Conservation (phyloP, 2,888 invertebrate species). For the Hemaris fuciformis region DNA sequence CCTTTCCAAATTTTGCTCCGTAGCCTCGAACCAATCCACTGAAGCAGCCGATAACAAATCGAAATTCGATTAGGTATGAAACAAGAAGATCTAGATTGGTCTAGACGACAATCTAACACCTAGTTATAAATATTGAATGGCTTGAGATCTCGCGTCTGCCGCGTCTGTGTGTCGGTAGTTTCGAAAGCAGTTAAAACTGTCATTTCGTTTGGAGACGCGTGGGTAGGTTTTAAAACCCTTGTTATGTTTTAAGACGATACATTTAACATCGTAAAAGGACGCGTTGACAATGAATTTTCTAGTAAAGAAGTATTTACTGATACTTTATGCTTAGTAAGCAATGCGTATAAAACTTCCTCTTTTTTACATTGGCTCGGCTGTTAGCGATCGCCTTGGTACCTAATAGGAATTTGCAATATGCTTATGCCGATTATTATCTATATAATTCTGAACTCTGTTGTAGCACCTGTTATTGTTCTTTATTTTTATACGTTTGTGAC, state of each 20-base stretch:
- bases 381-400: too few species aligned
- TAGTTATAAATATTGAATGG: conserved; percentile 1
- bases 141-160: too few species aligned
- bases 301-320: background rate
- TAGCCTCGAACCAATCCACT: background rate
- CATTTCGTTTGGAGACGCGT: background rate
- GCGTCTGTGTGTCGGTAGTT: background rate
- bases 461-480: too few species aligned
- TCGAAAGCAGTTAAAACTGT: conserved; percentile 4
- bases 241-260: background rate
- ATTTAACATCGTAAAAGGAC: background rate
- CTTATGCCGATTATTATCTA: too few species aligned
- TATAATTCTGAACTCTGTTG: too few species aligned
- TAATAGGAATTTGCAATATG: too few species aligned
- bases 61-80: background rate
- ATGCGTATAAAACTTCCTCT: too few species aligned
- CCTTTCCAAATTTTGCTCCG: too few species aligned
- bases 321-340: background rate
- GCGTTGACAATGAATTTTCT: background rate
- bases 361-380: too few species aligned
- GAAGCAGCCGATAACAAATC: background rate
- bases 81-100: background rate
- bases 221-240: background rate
- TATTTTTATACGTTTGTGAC: too few species aligned
- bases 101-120: background rate